Percentiles rank a stretch among this genome's conserved stretches.
These are phyloP conservation scores for Bombylius discolor DNA, from an alignment of 2,888 invertebrate genomes.

Conservation along the genomic window DNA sequence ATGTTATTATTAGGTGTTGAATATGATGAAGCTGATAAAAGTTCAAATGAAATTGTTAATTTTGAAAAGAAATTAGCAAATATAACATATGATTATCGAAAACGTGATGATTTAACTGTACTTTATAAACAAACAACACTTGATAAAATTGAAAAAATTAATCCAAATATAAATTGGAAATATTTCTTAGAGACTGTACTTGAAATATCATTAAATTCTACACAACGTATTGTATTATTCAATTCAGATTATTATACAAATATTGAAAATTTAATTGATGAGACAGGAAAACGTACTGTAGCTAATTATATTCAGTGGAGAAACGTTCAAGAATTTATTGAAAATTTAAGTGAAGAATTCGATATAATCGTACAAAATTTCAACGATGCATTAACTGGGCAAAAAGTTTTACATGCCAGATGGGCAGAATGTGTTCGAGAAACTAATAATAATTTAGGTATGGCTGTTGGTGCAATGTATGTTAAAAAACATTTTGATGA, in stretches of 20 bases:
- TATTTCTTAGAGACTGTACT: not conserved
- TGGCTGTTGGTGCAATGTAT: conserved; percentile 52
- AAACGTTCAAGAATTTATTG: conserved; percentile 8
- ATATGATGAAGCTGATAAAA: not conserved
- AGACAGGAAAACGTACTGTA: conserved; percentile 8
- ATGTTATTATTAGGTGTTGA: not conserved
- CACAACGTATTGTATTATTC: not conserved
- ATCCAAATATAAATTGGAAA: not conserved
- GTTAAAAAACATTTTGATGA: conserved; percentile 47
- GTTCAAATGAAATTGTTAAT: conserved; percentile 1
- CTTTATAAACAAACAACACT: not conserved
- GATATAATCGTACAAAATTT: conserved; percentile 13
- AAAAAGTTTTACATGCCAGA: conserved; percentile 67
- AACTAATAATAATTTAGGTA: conserved; percentile 71
- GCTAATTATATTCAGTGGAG: conserved; percentile 18
- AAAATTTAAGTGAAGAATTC: conserved; percentile 14
- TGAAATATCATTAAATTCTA: not conserved
- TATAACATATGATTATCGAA: not conserved
- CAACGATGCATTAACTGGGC: conserved; percentile 68
- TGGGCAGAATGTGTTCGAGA: conserved; percentile 83
- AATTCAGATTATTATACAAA: not conserved
- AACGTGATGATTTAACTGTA: not conserved
- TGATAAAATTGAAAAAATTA: not conserved
- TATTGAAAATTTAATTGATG: not conserved
- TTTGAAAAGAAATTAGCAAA: conserved; percentile 1